phyloP scores from a whole-genome alignment of 2,113 vertebrate genomes.

The Lasiurus cinereus region DNA sequence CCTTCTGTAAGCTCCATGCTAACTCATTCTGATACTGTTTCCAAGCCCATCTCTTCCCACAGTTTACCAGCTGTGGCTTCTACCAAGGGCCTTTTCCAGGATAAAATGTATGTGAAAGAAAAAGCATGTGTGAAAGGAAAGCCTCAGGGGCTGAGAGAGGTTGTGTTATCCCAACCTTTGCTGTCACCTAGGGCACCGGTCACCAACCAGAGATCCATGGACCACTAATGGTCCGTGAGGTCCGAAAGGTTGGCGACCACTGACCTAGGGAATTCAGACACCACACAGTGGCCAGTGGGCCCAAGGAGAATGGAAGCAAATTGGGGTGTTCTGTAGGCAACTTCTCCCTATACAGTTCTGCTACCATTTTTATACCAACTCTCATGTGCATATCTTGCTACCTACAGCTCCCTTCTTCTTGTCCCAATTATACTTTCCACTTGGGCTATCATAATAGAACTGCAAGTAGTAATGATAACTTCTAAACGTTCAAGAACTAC shows the following conservation, averaged over 20 bases:
- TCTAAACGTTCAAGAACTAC: not conserved
- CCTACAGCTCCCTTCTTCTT: not conserved
- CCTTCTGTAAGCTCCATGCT: not conserved
- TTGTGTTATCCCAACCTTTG: not conserved
- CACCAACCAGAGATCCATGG: too few species aligned
- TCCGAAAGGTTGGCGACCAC: too few species aligned
- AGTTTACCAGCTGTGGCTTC: not conserved
- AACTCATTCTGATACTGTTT: not conserved
- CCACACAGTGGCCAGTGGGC: not conserved
- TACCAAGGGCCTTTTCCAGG: not conserved
- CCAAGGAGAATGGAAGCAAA: not conserved
- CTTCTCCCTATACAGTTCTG: not conserved
- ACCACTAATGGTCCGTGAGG: too few species aligned
- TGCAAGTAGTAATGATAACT: not conserved
- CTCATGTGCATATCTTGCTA: too few species aligned
- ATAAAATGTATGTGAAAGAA: not conserved
- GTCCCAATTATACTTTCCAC: not conserved
- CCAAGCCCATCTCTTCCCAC: not conserved
- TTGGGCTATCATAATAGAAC: not conserved
- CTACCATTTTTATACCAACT: not conserved
- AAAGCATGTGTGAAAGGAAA: not conserved
- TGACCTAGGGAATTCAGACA: not conserved
- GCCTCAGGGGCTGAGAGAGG: not conserved
- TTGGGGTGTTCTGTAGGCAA: not conserved
- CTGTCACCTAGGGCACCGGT: not conserved